These are phyloP conservation scores for Homarus americanus DNA, from an alignment of 1,140 invertebrate genomes.

Conservation along the genomic window DNA sequence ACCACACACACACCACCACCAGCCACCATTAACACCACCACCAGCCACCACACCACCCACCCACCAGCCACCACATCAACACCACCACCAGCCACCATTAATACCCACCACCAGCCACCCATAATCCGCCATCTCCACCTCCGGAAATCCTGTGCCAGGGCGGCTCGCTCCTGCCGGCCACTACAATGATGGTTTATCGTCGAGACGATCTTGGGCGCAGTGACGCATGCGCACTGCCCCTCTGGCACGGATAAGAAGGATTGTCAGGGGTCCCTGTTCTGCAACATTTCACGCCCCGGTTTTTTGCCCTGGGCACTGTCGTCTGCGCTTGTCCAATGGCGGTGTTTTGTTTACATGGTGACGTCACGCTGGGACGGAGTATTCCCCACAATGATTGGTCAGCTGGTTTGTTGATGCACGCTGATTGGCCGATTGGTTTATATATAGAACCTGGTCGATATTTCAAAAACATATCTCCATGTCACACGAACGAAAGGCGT, in stretches of 20 bases:
- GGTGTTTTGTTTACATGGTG: background rate
- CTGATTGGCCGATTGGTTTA: too few relatives aligned
- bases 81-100: too few relatives aligned
- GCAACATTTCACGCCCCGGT: background rate
- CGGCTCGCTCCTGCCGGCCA: background rate
- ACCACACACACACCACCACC: too few relatives aligned
- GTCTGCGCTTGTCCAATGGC: background rate
- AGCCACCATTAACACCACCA: too few relatives aligned
- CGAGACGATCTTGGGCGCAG: slow-evolving; percentile 22
- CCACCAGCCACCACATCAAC: too few relatives aligned
- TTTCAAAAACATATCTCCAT: too few relatives aligned
- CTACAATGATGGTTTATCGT: slow-evolving; percentile 22
- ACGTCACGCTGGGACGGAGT: slow-evolving; percentile 4
- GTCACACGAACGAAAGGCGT: too few relatives aligned
- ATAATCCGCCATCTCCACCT: background rate
- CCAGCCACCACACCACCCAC: too few relatives aligned
- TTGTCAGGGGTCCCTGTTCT: background rate
- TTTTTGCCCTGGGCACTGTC: background rate
- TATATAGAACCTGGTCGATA: too few relatives aligned
- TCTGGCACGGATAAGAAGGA: background rate
- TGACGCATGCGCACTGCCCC: slow-evolving; percentile 24
- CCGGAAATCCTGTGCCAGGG: slow-evolving; percentile 16
- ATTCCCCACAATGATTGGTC: too few relatives aligned
- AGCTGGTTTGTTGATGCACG: too few relatives aligned
- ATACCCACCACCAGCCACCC: too few relatives aligned